A percentile compares a stretch with the other conserved stretches of the same genome.
Evolutionary conservation across 2,888 invertebrate genomes (phyloP).

Genomic region (Ochlodes sylvanus): DNA sequence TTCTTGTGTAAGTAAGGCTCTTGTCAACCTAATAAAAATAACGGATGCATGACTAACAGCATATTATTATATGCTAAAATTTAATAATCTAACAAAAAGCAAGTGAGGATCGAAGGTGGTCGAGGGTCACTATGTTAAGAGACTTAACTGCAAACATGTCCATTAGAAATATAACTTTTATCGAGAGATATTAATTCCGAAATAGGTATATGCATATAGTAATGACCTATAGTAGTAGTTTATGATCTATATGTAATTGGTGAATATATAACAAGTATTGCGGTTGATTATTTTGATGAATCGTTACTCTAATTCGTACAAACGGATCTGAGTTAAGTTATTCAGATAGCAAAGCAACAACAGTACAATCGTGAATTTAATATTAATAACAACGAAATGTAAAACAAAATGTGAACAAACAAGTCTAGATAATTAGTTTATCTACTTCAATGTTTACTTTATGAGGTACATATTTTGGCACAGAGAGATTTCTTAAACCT

Average conservation of each 20-base stretch:
- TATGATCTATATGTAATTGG: not conserved
- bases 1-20: not conserved
- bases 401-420: slow-evolving; percentile 70
- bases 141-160: no score
- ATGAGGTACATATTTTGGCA: slow-evolving; percentile 94
- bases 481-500: slow-evolving; percentile 87
- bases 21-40: no score
- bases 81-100: no score
- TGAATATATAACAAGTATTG: slow-evolving; percentile 1
- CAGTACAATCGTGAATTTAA: slow-evolving; percentile 7
- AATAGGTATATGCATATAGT: no score
- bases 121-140: no score
- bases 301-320: not conserved
- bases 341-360: slow-evolving; percentile 22
- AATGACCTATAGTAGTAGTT: no score
- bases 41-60: no score
- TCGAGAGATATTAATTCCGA: no score
- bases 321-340: not conserved
- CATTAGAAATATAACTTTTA: no score
- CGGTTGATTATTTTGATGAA: slow-evolving; percentile 7
- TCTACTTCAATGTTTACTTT: slow-evolving; percentile 81
- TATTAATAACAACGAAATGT: slow-evolving; percentile 54
- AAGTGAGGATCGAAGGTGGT: no score
- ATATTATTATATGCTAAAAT: no score
- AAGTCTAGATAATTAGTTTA: slow-evolving; percentile 74